Evolutionary conservation across 2,797 vertebrate genomes (phyloP).

Genomic region (Corythornis leucogaster): DNA sequence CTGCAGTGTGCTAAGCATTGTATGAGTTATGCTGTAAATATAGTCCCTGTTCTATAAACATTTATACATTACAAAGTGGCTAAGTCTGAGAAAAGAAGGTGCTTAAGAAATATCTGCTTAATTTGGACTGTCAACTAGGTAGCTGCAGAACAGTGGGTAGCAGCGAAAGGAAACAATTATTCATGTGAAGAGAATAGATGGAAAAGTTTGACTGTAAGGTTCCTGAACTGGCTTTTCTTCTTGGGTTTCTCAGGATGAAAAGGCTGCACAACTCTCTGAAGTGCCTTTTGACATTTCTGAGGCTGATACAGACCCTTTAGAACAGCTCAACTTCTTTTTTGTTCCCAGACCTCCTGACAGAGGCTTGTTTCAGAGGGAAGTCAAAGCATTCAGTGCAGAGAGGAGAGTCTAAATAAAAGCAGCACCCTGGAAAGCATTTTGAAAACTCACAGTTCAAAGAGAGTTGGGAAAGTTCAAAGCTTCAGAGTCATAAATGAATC

Average conservation of each 20-base stretch:
- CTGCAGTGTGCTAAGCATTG: background rate
- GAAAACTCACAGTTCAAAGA: conserved; percentile 30
- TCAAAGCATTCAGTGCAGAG: background rate
- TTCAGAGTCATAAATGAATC: conserved; percentile 6
- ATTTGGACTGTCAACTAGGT: background rate
- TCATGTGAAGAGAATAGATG: background rate
- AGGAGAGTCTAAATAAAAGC: background rate
- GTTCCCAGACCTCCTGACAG: background rate
- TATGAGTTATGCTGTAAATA: background rate
- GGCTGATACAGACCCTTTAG: background rate
- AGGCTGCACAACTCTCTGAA: background rate
- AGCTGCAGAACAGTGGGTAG: background rate
- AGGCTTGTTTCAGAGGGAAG: background rate
- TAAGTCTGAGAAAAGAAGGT: background rate
- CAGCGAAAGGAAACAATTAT: background rate
- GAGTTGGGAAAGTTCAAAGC: background rate
- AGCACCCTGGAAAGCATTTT: conserved; percentile 5
- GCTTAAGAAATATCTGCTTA: background rate
- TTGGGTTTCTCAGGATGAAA: background rate
- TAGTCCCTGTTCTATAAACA: background rate
- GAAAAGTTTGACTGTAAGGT: background rate
- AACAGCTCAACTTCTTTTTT: background rate
- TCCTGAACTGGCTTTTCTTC: background rate
- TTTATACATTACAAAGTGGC: background rate
- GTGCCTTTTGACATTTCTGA: background rate